Conservation (phyloP, 2,113 vertebrate species). For the Elephantulus edwardii region DNA sequence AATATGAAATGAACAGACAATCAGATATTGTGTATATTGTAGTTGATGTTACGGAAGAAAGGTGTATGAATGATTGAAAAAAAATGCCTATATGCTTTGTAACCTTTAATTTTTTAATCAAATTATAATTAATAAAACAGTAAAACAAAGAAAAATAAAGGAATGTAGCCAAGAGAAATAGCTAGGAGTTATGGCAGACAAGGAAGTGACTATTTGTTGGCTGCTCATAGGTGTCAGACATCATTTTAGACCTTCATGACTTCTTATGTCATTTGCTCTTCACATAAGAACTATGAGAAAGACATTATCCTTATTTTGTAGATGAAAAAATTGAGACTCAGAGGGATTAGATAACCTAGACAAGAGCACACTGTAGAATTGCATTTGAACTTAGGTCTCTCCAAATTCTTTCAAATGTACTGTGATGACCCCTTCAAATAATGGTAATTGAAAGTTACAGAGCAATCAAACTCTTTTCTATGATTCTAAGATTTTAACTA, state of each 20-base stretch:
- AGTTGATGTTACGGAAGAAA: too few relatives aligned
- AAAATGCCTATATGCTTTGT: too few relatives aligned
- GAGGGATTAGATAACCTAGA: not conserved
- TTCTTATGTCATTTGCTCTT: not conserved
- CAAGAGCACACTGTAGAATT: not conserved
- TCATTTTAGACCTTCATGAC: not conserved
- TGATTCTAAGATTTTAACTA: not conserved
- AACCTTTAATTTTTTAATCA: too few relatives aligned
- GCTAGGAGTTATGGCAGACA: not conserved
- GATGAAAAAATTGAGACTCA: too few relatives aligned
- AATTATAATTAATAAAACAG: too few relatives aligned
- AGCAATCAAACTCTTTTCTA: too few relatives aligned
- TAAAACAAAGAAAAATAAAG: too few relatives aligned
- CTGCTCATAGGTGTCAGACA: too few relatives aligned
- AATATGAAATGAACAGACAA: too few relatives aligned
- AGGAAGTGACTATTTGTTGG: not conserved
- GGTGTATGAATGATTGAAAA: too few relatives aligned
- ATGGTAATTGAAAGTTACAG: not conserved
- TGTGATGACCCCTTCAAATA: not conserved
- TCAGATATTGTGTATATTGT: too few relatives aligned
- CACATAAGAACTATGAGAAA: not conserved
- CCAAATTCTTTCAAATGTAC: not conserved
- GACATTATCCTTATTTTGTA: not conserved
- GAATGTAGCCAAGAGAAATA: not conserved
- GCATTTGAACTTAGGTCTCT: not conserved